A percentile compares a stretch with the other conserved stretches of the same genome.
phyloP scores from a whole-genome alignment of 2,888 invertebrate species.

The Lapara coniferarum region DNA sequence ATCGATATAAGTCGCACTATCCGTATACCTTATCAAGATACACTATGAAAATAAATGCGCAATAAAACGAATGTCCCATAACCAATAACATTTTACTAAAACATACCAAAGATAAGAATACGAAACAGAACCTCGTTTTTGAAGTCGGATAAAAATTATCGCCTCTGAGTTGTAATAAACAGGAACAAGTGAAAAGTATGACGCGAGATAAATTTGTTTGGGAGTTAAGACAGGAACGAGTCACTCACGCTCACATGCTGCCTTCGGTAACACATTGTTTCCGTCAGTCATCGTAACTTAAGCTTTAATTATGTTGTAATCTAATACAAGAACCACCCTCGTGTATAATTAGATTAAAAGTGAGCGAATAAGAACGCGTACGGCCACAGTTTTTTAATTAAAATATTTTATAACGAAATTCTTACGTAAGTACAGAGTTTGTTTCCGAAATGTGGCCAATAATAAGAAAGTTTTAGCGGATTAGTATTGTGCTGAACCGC shows the following conservation, averaged over 20 bases:
- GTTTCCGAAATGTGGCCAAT: conserved; percentile 43
- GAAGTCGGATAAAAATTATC: no score
- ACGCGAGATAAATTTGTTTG: conserved; percentile 34
- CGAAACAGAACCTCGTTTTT: no score
- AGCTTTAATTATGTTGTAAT: conserved; percentile 38
- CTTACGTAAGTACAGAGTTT: conserved; percentile 45
- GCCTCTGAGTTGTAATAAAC: conserved; percentile 23
- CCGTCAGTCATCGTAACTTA: conserved; percentile 14
- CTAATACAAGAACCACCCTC: conserved; percentile 40
- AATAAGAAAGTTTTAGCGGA: conserved; percentile 39
- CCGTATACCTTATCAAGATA: neutral
- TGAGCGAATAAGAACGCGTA: conserved; percentile 44
- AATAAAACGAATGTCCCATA: neutral
- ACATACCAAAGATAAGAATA: conserved; percentile 2
- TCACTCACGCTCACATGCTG: conserved; percentile 38
- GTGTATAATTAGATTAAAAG: conserved; percentile 50
- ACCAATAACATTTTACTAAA: neutral
- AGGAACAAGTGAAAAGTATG: conserved; percentile 33
- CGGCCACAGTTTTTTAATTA: conserved; percentile 54
- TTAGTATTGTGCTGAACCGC: conserved; percentile 32
- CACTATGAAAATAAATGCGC: neutral
- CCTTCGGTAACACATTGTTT: conserved; percentile 36
- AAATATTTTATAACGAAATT: conserved; percentile 53
- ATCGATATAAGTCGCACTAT: neutral
- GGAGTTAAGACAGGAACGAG: conserved; percentile 39